Evolutionary conservation across 2,113 vertebrate genomes (phyloP).

Genomic region (Rhinichthys klamathensis): DNA sequence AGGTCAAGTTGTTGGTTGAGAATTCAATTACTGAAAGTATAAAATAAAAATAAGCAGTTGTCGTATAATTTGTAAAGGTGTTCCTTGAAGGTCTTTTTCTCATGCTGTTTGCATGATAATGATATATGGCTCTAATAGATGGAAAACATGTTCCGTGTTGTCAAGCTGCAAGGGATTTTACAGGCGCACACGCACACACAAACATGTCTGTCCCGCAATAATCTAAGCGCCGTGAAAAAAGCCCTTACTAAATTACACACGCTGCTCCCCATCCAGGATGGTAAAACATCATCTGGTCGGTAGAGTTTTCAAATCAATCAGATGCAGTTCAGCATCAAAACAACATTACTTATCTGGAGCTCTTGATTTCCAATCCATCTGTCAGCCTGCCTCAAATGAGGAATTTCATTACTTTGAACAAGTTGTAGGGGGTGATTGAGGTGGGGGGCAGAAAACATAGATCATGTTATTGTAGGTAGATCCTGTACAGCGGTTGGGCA

Average conservation of each 20-base stretch:
- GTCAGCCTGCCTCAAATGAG: conserved; percentile 76
- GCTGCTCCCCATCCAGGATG: conserved; percentile 61
- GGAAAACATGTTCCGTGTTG: neutral
- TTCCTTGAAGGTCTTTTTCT: conserved; percentile 31
- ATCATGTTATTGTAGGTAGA: conserved; percentile 77
- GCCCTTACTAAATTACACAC: conserved; percentile 52
- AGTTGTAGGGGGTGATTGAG: conserved; percentile 61
- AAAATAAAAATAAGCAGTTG: conserved; percentile 26
- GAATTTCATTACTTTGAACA: conserved; percentile 82
- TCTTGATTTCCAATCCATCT: conserved; percentile 82
- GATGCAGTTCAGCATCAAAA: conserved; percentile 76
- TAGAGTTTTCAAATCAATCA: conserved; percentile 79
- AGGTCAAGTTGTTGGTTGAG: conserved; percentile 21
- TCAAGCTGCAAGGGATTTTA: conserved; percentile 4
- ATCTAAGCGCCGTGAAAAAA: conserved; percentile 26
- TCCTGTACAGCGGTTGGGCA: conserved; percentile 67
- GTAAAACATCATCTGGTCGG: conserved; percentile 65
- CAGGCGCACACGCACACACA: neutral
- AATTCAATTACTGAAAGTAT: conserved; percentile 26
- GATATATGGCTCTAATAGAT: conserved; percentile 11
- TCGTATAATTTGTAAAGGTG: conserved; percentile 2
- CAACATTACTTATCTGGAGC: conserved; percentile 80
- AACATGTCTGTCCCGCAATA: neutral
- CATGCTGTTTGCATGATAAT: conserved; percentile 9
- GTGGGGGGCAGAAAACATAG: conserved; percentile 75